phyloP scores from a whole-genome alignment of 2,888 invertebrate species.

The Lasioglossum pauxillum region DNA sequence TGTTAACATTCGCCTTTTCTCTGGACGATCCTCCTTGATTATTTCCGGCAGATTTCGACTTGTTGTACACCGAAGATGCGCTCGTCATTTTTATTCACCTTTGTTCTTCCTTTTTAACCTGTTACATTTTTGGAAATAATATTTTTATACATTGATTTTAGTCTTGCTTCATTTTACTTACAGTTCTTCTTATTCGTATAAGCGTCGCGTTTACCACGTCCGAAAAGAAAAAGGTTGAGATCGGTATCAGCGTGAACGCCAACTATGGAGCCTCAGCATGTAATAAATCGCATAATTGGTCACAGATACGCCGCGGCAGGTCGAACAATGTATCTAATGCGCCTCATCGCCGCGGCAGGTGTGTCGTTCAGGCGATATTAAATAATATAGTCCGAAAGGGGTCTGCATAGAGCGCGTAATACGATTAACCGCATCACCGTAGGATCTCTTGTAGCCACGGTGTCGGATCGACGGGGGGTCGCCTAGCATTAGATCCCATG shows the following conservation, averaged over 20 bases:
- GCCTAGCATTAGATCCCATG: constrained; percentile 70
- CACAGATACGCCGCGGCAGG: constrained; percentile 18
- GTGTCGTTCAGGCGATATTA: constrained; percentile 44
- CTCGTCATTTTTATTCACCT: neutral
- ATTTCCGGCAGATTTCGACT: neutral
- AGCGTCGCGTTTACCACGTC: neutral
- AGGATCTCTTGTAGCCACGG: constrained; percentile 65
- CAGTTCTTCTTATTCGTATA: neutral
- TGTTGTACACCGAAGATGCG: neutral
- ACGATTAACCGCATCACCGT: constrained; percentile 61
- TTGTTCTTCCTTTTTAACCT: neutral
- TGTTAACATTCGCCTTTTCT: constrained; percentile 2
- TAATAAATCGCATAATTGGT: constrained; percentile 51
- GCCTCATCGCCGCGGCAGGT: constrained; percentile 41
- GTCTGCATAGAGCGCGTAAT: constrained; percentile 52
- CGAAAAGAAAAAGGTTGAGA: neutral
- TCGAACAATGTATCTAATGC: neutral
- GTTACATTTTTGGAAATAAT: no score
- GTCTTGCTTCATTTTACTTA: no score
- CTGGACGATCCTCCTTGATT: neutral
- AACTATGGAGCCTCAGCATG: neutral
- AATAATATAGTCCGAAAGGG: constrained; percentile 55
- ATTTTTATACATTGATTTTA: no score
- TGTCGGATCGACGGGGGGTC: constrained; percentile 73
- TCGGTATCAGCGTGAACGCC: neutral